Percentiles rank a stretch among this genome's conserved stretches.
Conservation (phyloP, 2,888 invertebrate genomes). For the Choreutis nemorana region DNA sequence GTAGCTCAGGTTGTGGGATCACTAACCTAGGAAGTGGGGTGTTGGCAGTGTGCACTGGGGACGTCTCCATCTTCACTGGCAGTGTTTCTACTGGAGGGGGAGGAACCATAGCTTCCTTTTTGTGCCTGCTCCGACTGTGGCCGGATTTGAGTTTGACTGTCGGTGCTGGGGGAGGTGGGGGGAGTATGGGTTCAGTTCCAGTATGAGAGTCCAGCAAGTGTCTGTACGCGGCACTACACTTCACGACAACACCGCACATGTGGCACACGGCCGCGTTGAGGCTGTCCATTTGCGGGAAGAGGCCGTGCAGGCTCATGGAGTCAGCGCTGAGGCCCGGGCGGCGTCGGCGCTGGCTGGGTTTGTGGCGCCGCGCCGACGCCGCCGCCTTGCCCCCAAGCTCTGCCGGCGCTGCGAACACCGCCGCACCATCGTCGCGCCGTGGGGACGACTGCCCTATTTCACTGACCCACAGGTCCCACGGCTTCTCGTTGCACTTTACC, state of each 20-base stretch:
- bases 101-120: constrained; percentile 42
- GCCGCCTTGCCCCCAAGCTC: constrained; percentile 33
- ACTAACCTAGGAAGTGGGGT: constrained; percentile 49
- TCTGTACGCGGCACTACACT: constrained; percentile 78
- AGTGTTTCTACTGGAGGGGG: constrained; percentile 38
- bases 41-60: constrained; percentile 39
- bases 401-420: constrained; percentile 31
- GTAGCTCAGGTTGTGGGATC: constrained; percentile 43
- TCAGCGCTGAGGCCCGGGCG: constrained; percentile 59
- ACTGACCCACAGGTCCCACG: constrained; percentile 60
- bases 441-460: constrained; percentile 58
- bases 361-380: constrained; percentile 28
- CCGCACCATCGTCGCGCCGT: constrained; percentile 40
- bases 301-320: constrained; percentile 79
- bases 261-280: constrained; percentile 82
- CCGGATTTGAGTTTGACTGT: constrained; percentile 31
- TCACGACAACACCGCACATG: constrained; percentile 78
- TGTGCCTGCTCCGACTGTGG: constrained; percentile 41
- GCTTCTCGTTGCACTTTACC: constrained; percentile 56
- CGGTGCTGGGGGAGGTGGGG: constrained; percentile 47
- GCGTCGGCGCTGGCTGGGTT: constrained; percentile 28
- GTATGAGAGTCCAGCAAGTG: constrained; percentile 72
- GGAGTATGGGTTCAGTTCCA: constrained; percentile 41
- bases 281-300: constrained; percentile 79
- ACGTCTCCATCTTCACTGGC: constrained; percentile 41